Base-by-base conservation (phyloP, 30 jellyfish, hydroid and myxozoan species). In the Sanderia malayensis region DNA sequence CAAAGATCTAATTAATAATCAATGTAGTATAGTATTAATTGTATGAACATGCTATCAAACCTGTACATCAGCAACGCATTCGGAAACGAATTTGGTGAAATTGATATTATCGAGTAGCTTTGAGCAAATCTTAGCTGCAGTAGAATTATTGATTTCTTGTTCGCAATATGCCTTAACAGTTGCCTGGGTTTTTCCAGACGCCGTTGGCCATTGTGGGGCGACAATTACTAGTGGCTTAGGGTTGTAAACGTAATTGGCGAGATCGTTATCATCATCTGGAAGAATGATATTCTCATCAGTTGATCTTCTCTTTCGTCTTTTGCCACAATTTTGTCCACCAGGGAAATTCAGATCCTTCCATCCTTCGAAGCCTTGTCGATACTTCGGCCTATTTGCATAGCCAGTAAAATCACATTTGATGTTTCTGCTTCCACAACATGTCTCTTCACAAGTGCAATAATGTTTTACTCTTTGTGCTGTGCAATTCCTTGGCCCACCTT, bases 271-370 rank as follows among this genome's bases (percentile, higher is more conserved):
- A 60, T 87, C 96, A 31, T 86, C 94, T 8, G 96, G 96, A 19
- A 87, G 69, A n/a, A 71, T 52, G 31, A 87, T 80, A 17, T 55
- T 81, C 46, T 61, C 89, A 24, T 26, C 74, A 2, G 68, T 53
- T 13, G 85, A 17, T 1, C 61, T 1, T 25, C 96, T 71, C 33
- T 88, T 87, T 64, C 53, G 47, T 19, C 94, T 47, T 44, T 68
- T 79, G 67, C 96, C 96, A 37, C 96, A 87, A 27, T 71, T 71
- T 53, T 79, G 52, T 15, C 73, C 79, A 66, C 96, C 96, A 28
- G 96, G 96, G 27, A 80, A 87, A 26, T 77, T 80, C 80, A 87
- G 53, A 23, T 62, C 79, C 61, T 79, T 87, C 94, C 94, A 87
- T 0, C 87, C 86, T 44, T 46, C 55, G 23, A 22, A 88, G 21